Base-by-base conservation (phyloP, 2,113 vertebrate genomes). In the Ornithorhynchus anatinus region DNA sequence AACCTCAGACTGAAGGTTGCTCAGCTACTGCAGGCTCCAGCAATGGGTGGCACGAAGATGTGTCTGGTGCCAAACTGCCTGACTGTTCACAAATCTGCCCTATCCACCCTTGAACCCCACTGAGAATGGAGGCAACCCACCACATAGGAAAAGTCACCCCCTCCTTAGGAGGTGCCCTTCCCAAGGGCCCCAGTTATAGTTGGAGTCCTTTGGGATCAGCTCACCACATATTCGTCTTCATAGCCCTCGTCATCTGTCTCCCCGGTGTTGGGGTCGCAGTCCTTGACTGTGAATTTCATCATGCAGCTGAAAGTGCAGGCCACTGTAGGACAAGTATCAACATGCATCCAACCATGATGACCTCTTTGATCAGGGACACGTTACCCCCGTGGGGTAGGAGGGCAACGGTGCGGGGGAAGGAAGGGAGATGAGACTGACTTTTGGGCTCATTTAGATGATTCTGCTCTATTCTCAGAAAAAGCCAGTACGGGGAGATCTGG, bases 201-300 rank as follows among this genome's bases (percentile, higher is more conserved):
- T 3, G 19, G 10, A 53, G 22, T 15, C 22, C 23, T 10, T 10
- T 6, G 3, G 36, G 5, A 7, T 31, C 1, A 6, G 50, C 94
- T 94, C 93, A 95, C 94, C 94, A 95, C 94, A 37, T 95, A 95
- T 42, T 95, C 94, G 20, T 95, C 94, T 63, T 93, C 94, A 0
- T 95, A 95, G 59, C 94, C 94, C n/a, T 95, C 94, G 0, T 93
- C 93, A 0, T 94, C 94, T 0, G 89, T 74, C 76, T 94, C 94
- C 0, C 92, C 94, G 0, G 93, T 95, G 79, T 88, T 95, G 0
- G 93, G 94, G 45, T 95, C 94, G 16, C 94, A 94, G 75, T 95
- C 94, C 79, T 94, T 95, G 59, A 95, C 91, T 0, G 92, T 95
- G 89, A 95, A 95, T 73, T 95, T 95, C 92, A 95, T 89, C 86